Base-by-base conservation (phyloP, 2,113 vertebrate genomes). In the Psophia crepitans region DNA sequence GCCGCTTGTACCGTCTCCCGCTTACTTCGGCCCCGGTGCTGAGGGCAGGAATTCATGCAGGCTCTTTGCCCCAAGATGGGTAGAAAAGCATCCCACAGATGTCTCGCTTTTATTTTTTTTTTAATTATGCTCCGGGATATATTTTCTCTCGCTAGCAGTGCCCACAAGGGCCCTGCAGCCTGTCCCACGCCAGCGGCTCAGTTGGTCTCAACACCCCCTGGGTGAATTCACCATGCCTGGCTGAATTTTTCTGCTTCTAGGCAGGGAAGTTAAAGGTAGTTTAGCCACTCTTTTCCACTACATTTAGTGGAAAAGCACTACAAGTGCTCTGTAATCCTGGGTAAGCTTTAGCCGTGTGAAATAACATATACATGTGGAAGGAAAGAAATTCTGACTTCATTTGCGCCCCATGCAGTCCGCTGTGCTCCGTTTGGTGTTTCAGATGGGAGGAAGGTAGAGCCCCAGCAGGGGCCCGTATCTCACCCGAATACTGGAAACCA, bases 321-420 rank as follows among this genome's bases (percentile, higher is more conserved):
- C n/a, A 94, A 96, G 89, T 94, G 93, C 79, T 87, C 64, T 77
- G 84, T 77, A 93, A 33, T 49, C 54, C 71, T 95, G 75, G 77
- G 66, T 84, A 90, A 91, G 33, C 57, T 87, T 41, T 73, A 71
- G 60, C 71, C 32, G 49, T 61, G 65, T 56, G 70, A 87, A 89
- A 79, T 63, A 56, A 86, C 44, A 35, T 14, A 60, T n/a, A 5
- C 28, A 27, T 8, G 51, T 83, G 76, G 71, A 88, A 94, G 60
- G 63, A 78, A 85, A 41, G n/a, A 49, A 76, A 69, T 70, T 93
- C 69, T 83, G 77, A 77, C 41, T 49, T 89, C 24, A 10, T 69
- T 41, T 89, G 57, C 5, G 1, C 30, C 30, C 56, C 18, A 21
- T 22, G 53, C 53, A 57, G 37, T 68, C 61, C 1, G 3, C 74